These are phyloP conservation scores for Eristalis intricaria DNA, from an alignment of 2,888 invertebrate genomes.

Conservation along the genomic window DNA sequence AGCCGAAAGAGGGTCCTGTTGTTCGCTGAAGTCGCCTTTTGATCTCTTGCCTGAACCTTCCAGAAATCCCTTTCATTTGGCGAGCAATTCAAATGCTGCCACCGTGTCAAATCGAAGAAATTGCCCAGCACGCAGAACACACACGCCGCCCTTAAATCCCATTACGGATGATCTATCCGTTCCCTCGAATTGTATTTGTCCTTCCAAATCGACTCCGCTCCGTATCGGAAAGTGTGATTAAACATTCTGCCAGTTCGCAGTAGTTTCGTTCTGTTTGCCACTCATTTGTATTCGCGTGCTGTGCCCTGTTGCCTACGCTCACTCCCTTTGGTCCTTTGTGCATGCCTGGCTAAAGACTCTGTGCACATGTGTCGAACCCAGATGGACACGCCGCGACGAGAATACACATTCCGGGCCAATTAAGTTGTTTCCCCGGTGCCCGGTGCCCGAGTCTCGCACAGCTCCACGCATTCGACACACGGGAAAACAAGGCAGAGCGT, in stretches of 20 bases:
- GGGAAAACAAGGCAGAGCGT: background rate
- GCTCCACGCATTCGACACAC: background rate
- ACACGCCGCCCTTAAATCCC: background rate
- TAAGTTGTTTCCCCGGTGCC: background rate
- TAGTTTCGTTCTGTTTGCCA: background rate
- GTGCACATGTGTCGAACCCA: background rate
- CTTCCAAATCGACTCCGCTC: background rate
- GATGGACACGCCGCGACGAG: background rate
- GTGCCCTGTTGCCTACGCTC: background rate
- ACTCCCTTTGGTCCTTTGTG: background rate
- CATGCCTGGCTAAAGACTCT: background rate
- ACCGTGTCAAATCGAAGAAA: background rate
- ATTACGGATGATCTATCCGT: background rate
- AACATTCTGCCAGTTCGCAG: background rate
- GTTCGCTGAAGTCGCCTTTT: background rate
- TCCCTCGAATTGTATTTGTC: background rate
- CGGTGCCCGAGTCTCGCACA: background rate
- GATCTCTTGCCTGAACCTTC: background rate
- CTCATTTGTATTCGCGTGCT: background rate
- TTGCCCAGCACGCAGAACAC: background rate
- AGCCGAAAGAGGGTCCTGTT: background rate
- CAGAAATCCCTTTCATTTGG: background rate
- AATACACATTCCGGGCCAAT: background rate
- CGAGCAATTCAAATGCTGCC: background rate
- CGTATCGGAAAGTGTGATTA: background rate